Conservation (phyloP, 2,888 invertebrate species). For the Rhagonycha lutea region DNA sequence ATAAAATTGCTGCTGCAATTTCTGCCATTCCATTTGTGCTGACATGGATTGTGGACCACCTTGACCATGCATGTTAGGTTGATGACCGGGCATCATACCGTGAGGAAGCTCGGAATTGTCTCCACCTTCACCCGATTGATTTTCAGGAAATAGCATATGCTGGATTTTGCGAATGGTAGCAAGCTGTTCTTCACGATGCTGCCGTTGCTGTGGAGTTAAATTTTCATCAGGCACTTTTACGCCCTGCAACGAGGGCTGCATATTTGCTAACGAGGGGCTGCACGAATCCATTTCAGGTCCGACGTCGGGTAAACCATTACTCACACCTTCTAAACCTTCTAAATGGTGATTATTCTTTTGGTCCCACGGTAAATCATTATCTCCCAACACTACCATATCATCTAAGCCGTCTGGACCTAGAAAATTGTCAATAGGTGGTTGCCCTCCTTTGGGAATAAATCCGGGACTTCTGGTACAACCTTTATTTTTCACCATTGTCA, state of each 20-base stretch:
- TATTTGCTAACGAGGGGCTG: constrained; percentile 59
- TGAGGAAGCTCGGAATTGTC: constrained; percentile 28
- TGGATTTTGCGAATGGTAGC: constrained; percentile 92
- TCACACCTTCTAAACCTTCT: constrained; percentile 52
- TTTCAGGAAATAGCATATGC: constrained; percentile 88
- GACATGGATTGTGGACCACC: constrained; percentile 51
- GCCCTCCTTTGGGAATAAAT: constrained; percentile 55
- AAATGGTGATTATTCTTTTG: constrained; percentile 53
- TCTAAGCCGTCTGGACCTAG: constrained; percentile 54
- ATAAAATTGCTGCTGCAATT: constrained; percentile 85
- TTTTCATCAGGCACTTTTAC: constrained; percentile 96
- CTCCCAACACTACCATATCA: constrained; percentile 52
- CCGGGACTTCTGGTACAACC: constrained; percentile 62
- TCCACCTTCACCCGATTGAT: constrained; percentile 52
- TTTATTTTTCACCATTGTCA: constrained; percentile 76
- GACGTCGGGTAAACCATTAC: constrained; percentile 53
- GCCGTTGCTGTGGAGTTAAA: constrained; percentile 92
- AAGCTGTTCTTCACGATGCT: constrained; percentile 90
- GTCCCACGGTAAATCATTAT: constrained; percentile 59
- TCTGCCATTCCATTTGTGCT: constrained; percentile 87
- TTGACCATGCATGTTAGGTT: constrained; percentile 15
- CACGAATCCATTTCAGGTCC: constrained; percentile 55
- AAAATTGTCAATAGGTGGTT: constrained; percentile 51
- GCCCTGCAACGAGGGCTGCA: constrained; percentile 68
- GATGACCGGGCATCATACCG: constrained; percentile 22